A percentile compares a stretch with the other conserved stretches of the same genome.
Conservation (phyloP, 1,140 invertebrate species). For the Lordiphosa mommai region DNA sequence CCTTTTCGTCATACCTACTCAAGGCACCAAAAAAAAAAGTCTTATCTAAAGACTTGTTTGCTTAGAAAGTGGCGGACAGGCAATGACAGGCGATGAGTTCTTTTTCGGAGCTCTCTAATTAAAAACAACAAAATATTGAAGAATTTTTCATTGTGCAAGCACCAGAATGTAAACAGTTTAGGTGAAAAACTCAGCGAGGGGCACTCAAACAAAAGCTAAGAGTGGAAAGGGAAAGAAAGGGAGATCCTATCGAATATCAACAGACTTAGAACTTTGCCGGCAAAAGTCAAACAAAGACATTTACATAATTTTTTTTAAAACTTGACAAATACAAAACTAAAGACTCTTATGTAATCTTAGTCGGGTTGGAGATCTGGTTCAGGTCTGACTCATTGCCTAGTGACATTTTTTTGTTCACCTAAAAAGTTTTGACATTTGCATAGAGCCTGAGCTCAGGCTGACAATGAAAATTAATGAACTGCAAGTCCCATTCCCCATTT, state of each 20-base stretch:
- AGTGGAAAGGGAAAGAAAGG: background rate
- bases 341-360: slow-evolving; percentile 10
- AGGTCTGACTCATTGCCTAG: slow-evolving; percentile 7
- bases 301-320: slow-evolving; percentile 21
- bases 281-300: slow-evolving; percentile 6
- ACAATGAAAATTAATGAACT: slow-evolving; percentile 26
- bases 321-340: background rate
- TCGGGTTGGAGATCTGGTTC: slow-evolving; percentile 4
- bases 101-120: slow-evolving; percentile 6
- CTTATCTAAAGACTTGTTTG: slow-evolving; percentile 8
- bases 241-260: slow-evolving; percentile 9
- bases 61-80: slow-evolving; percentile 6
- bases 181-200: slow-evolving; percentile 13
- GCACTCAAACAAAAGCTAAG: slow-evolving; percentile 3
- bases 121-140: slow-evolving; percentile 2
- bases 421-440: slow-evolving; percentile 21
- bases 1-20: background rate
- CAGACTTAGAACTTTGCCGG: slow-evolving; percentile 8
- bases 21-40: no score
- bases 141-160: slow-evolving; percentile 17
- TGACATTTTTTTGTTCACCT: slow-evolving; percentile 4
- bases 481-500: slow-evolving; percentile 5
- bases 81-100: slow-evolving; percentile 2
- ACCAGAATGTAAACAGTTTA: slow-evolving; percentile 6
- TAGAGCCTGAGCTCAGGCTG: slow-evolving; percentile 5